These are phyloP conservation scores for Lasioglossum leucozonium DNA, from an alignment of 2,888 invertebrate genomes.

Conservation along the genomic window DNA sequence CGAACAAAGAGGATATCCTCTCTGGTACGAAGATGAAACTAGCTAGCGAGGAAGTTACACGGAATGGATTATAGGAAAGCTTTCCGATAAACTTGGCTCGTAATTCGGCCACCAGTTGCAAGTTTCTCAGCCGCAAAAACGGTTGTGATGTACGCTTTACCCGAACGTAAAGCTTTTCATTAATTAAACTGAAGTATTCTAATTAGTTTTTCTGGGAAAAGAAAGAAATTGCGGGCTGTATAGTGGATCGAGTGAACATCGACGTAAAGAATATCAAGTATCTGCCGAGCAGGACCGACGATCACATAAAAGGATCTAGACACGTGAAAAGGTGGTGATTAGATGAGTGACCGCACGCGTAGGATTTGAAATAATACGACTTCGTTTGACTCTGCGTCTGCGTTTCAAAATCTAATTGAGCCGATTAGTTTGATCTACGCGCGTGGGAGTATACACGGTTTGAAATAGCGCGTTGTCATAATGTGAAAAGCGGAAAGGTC, in stretches of 20 bases:
- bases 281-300: not conserved
- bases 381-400: not conserved
- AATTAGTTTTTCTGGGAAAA: not conserved
- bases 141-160: constrained; percentile 46
- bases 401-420: not conserved
- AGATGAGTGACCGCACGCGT: not conserved
- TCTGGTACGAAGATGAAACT: constrained; percentile 28
- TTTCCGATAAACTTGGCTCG: constrained; percentile 59
- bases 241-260: not conserved
- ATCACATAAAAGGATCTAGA: not conserved
- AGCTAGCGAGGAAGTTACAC: constrained; percentile 69
- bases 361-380: not conserved
- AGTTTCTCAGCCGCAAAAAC: constrained; percentile 75
- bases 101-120: constrained; percentile 82
- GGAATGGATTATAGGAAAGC: constrained; percentile 72
- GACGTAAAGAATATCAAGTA: not conserved
- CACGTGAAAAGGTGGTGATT: not conserved
- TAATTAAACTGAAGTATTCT: not conserved
- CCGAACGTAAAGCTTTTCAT: not conserved
- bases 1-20: too few species aligned
- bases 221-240: not conserved
- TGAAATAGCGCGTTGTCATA: not conserved
- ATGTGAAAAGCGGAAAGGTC: not conserved
- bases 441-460: not conserved
- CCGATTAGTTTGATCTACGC: not conserved